A percentile compares a stretch with the other conserved stretches of the same genome.
Conservation (phyloP, 2,888 invertebrate genomes). For the Drosophila subsilvestris region DNA sequence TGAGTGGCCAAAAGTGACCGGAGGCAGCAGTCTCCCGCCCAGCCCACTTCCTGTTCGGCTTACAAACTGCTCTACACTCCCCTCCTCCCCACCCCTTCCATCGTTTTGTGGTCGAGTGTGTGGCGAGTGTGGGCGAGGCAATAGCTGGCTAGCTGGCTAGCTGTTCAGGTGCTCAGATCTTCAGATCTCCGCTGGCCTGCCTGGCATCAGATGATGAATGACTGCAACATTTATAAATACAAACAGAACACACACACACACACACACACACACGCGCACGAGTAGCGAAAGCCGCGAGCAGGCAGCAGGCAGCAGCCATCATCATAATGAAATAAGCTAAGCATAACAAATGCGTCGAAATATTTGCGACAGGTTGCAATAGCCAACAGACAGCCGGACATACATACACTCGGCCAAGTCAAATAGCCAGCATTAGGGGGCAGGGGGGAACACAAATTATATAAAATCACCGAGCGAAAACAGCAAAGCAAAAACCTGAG, state of each 20-base stretch:
- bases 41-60: conserved; percentile 62
- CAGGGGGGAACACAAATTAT: conserved; percentile 47
- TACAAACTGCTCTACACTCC: not conserved
- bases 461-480: conserved; percentile 63
- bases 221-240: conserved; percentile 74
- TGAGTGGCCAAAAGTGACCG: too few species aligned
- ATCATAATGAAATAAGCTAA: conserved; percentile 70
- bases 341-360: conserved; percentile 77
- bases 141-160: conserved; percentile 15
- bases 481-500: conserved; percentile 53
- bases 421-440: conserved; percentile 16
- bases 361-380: conserved; percentile 75
- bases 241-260: too few species aligned
- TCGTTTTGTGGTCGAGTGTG: conserved; percentile 32
- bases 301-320: conserved; percentile 35
- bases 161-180: conserved; percentile 14
- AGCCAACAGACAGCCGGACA: conserved; percentile 32
- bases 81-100: too few species aligned
- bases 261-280: too few species aligned
- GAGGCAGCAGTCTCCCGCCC: conserved; percentile 41
- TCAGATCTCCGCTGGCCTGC: not conserved
- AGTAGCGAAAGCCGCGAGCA: conserved; percentile 8
- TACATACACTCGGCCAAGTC: not conserved
- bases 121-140: conserved; percentile 59
- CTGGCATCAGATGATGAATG: conserved; percentile 62